Evolutionary conservation across 2,888 invertebrate species (phyloP), one percentile per base, ranked within the genome.

Genomic region (Drosophila algonquin): DNA sequence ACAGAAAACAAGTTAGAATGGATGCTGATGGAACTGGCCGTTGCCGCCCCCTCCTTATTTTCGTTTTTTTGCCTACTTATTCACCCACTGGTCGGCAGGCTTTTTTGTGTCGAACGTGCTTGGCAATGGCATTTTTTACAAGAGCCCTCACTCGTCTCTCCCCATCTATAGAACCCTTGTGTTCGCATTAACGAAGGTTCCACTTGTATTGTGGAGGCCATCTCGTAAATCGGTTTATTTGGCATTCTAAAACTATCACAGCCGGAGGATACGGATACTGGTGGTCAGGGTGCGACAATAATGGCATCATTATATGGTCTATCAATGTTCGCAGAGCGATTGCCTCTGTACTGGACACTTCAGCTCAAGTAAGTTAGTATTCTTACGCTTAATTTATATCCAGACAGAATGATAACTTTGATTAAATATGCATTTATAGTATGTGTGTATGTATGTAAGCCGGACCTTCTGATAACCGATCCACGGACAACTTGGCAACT

Each of bases 51-150:
- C 46, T 21, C 46, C 16, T 24, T 21, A 10, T 51, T 16, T 24
- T 24, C 24, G 24, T 30, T n/a, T 14, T 12, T 27, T 8, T 10
- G 18, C n/a, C 18, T 30, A 12, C 32, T 50, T 48, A 46, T 27
- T 18, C 45, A 12, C 12, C 24, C 44, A 24, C 27, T 27, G 5
- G 16, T 48, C 30, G 40, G 10, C 30, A 57, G 35, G 21, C 46
- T 69, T 68, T 68, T 56, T 35, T 45, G 27, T 50, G 69, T 35
- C 55, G 58, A 59, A 72, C 72, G 72, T 72, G 72, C 59, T 54
- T 56, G 47, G 64, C 32, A 40, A 65, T 48, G 47, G 18, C 50
- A 45, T 54, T 57, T 40, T 54, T 54, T 10, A 46, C 50, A 58
- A 63, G 32, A 45, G 24, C 52, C 8, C 30, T 30, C 30, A 30